A percentile compares a stretch with the other conserved stretches of the same genome.
phyloP scores from a whole-genome alignment of 1,140 invertebrate species.

The Anoplophora glabripennis region DNA sequence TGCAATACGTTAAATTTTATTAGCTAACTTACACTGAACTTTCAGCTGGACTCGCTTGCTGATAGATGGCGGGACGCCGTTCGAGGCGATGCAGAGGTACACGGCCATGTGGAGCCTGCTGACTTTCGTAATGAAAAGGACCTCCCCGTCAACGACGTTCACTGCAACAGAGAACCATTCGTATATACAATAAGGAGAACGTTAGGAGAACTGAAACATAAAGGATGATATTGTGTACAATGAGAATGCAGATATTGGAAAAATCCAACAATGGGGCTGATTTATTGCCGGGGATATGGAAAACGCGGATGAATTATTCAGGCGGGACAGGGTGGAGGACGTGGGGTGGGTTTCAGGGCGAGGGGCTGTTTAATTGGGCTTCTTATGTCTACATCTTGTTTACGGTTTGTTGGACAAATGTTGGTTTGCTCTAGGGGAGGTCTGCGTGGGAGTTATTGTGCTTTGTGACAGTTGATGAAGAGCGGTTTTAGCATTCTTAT shows the following conservation, averaged over 20 bases:
- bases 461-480: no score
- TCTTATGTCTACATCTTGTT: no score
- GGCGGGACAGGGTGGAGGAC: neutral
- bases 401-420: no score
- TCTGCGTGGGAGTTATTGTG: no score
- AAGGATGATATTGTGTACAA: slow-evolving; percentile 7
- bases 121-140: slow-evolving; percentile 81
- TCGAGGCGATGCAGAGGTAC: slow-evolving; percentile 83
- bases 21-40: slow-evolving; percentile 80
- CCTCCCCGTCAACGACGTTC: slow-evolving; percentile 81
- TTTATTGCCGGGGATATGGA: slow-evolving; percentile 9
- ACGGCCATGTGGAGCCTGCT: slow-evolving; percentile 88
- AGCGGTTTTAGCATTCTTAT: no score
- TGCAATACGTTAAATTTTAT: slow-evolving; percentile 17
- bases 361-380: neutral
- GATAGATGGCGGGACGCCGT: slow-evolving; percentile 83
- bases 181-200: neutral
- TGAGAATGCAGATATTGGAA: slow-evolving; percentile 15
- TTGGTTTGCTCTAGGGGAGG: no score
- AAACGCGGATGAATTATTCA: slow-evolving; percentile 16
- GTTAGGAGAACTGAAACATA: no score
- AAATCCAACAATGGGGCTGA: slow-evolving; percentile 17
- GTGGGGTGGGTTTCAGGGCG: neutral
- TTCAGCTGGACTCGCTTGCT: slow-evolving; percentile 78
- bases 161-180: slow-evolving; percentile 57